Evolutionary conservation across 2,888 invertebrate genomes (phyloP).

Genomic region (Julus scanicus): DNA sequence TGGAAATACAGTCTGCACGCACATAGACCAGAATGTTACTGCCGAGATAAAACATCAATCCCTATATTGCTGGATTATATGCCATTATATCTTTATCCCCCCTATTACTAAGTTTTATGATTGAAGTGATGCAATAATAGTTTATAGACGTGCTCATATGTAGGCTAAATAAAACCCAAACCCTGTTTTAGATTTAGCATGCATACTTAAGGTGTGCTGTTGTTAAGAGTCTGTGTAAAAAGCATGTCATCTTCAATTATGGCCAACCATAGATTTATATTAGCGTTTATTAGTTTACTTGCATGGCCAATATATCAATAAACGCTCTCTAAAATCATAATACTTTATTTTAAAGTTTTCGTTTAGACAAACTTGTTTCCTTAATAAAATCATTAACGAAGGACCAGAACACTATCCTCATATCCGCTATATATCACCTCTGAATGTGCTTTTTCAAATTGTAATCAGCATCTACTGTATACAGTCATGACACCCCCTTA

Average conservation of each 20-base stretch:
- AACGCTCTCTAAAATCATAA: neutral
- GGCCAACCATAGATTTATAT: neutral
- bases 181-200: neutral
- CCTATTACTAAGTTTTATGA: conserved; percentile 30
- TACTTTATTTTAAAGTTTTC: neutral
- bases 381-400: neutral
- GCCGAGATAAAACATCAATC: neutral
- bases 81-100: conserved; percentile 39
- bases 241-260: neutral
- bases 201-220: neutral
- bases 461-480: neutral
- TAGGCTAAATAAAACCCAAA: conserved; percentile 1
- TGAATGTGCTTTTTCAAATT: neutral
- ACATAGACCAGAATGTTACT: neutral
- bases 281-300: conserved; percentile 18
- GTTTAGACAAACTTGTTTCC: neutral
- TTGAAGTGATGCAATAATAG: conserved; percentile 42
- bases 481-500: too few relatives aligned
- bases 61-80: neutral
- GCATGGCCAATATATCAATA: neutral
- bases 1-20: neutral
- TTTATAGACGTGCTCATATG: conserved; percentile 30
- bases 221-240: neutral
- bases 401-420: neutral
- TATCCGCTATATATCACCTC: neutral